Evolutionary conservation across 1,140 invertebrate genomes (phyloP).

Genomic region (Nixonia krombeini): DNA sequence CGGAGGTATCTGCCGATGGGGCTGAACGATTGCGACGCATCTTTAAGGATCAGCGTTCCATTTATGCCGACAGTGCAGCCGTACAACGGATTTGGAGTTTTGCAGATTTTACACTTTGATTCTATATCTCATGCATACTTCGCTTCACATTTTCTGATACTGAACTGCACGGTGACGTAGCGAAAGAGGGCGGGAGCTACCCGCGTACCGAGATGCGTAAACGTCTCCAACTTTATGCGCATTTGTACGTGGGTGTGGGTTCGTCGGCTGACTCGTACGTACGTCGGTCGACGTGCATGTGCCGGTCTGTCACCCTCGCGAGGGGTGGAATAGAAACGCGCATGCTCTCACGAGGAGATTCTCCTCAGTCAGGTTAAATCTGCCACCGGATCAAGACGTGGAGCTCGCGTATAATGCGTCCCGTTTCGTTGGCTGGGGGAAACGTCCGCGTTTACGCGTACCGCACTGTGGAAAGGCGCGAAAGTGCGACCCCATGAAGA

Average conservation of each 20-base stretch:
- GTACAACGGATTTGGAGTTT: slow-evolving; percentile 11
- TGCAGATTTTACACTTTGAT: slow-evolving; percentile 30
- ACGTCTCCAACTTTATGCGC: slow-evolving; percentile 46
- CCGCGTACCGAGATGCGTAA: slow-evolving; percentile 42
- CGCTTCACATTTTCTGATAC: slow-evolving; percentile 35
- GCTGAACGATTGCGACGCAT: background rate
- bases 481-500: background rate
- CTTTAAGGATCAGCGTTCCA: slow-evolving; percentile 7
- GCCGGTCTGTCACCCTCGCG: slow-evolving; percentile 42
- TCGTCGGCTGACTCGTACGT: slow-evolving; percentile 18
- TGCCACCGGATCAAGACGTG: slow-evolving; percentile 67
- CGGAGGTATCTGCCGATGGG: too few relatives aligned
- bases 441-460: background rate
- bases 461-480: background rate
- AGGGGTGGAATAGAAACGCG: slow-evolving; percentile 61
- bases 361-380: slow-evolving; percentile 70
- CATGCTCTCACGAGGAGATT: slow-evolving; percentile 67
- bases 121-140: slow-evolving; percentile 26
- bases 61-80: slow-evolving; percentile 1
- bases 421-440: slow-evolving; percentile 38
- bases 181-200: slow-evolving; percentile 39
- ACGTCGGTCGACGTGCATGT: slow-evolving; percentile 20
- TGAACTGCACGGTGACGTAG: slow-evolving; percentile 28
- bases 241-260: slow-evolving; percentile 31
- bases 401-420: slow-evolving; percentile 35